Evolutionary conservation across 2,797 vertebrate species (phyloP), one percentile per base, ranked within the genome.

Genomic region (Caiman crocodilus): DNA sequence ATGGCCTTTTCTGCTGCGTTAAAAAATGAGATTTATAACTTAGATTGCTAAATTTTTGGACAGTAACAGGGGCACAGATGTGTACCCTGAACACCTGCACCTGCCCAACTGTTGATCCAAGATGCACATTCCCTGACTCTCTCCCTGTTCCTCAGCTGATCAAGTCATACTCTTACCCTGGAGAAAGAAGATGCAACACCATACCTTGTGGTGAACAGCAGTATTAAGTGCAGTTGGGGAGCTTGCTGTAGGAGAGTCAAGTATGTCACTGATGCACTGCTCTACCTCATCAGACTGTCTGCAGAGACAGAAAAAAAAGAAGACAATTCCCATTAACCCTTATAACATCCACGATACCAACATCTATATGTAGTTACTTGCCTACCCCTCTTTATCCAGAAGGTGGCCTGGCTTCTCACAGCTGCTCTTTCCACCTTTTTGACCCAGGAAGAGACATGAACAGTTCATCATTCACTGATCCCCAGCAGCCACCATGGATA

Each of bases 171-270:
- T 35, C 28, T 55, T 88, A 15, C 7, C 7, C 42, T 10, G 9
- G 86, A 60, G 77, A 77, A 78, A 28, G 32, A 90, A 79, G 0
- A 0, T 2, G 14, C 61, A 28, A 14, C 55, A 64, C 15, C 93
- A 90, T 95, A 98, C 97, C 97, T 97, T 97, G 82, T 86, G 96
- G 79, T 81, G 88, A 56, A 96, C 78, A 89, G 93, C 35, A 60
- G 96, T 89, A 87, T 82, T 3, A 4, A 92, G 83, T 64, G 81
- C 81, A 95, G 95, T 93, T 81, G 95, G 91, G 96, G 94, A 88
- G 55, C 82, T 91, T 86, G 91, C 93, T 21, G 76, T 60, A 12
- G 90, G 71, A 75, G 92, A 84, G 16, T 91, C 92, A 95, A 97
- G 7, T 79, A 81, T 87, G 92, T 96, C 83, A 16, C 73, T 50